Base-by-base conservation (phyloP, 2,888 invertebrate genomes). In the Torymus aiolomorphi region DNA sequence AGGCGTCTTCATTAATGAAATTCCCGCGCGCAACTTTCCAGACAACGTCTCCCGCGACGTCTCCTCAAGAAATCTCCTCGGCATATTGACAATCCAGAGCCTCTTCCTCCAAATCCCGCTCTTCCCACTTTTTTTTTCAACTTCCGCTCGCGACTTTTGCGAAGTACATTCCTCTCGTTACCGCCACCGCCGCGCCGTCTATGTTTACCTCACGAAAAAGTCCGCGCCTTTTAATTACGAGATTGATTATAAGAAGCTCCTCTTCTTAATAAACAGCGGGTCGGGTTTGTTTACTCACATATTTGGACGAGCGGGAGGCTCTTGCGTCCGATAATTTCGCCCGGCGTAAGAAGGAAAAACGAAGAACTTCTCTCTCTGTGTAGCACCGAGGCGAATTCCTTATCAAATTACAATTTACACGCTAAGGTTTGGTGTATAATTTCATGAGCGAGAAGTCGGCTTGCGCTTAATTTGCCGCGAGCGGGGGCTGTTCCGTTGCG, bases 371-470 rank as follows among this genome's bases (percentile, higher is more conserved):
- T 24, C 31, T 42, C 54, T 31, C 14, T 16, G 0, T 31, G 4
- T 31, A 31, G 31, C 31, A 65, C n/a, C 14, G 31, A 2, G 52
- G 62, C 70, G 49, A 70, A 70, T 77, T 74, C 20, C 73, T 80
- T 74, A 80, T 80, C 52, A 74, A 80, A 80, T 80, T 80, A 80
- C 73, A 73, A 80, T 80, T 80, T 80, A 69, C 65, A 72, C 67
- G 31, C 31, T 1, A 31, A 5, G 31, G 31, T 31, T 31, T 31
- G 31, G 2, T 31, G 31, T 31, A 31, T 73, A 80, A 80, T 80
- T 80, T 76, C 73, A 73, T 76, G 69, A 80, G 59, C 74, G 69
- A 77, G 65, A 80, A 77, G 77, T 80, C 77, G 77, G 75, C 13
- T 24, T 69, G 66, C 73, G 69, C 77, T 77, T 80, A 80, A 80